phyloP scores from a whole-genome alignment of 2,797 vertebrate species.

The Dallia pectoralis region DNA sequence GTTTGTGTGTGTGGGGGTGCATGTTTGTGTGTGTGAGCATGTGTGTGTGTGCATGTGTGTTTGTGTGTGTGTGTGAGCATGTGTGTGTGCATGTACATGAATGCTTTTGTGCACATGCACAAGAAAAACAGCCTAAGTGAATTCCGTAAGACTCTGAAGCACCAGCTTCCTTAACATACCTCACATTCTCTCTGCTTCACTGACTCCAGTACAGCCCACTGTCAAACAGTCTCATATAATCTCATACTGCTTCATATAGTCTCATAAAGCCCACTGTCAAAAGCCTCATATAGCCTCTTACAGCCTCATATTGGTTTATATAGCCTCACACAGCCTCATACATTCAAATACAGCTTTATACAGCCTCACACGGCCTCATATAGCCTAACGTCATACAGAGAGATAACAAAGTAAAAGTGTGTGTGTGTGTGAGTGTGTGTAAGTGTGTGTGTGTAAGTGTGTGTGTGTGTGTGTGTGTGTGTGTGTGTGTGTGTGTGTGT shows the following conservation, averaged over 20 bases:
- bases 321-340: too few relatives aligned
- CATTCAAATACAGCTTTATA: too few relatives aligned
- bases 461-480: not conserved
- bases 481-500: not conserved
- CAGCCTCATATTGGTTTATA: too few relatives aligned
- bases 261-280: too few relatives aligned
- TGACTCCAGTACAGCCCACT: constrained; percentile 63
- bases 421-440: not conserved
- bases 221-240: too few relatives aligned
- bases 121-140: not conserved
- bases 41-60: constrained; percentile 2
- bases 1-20: constrained; percentile 29
- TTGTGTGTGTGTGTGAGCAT: constrained; percentile 1
- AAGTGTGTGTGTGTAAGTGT: not conserved
- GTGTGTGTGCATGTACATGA: not conserved
- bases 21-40: constrained; percentile 18
- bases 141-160: constrained; percentile 40
- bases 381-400: constrained; percentile 21
- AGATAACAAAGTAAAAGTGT: constrained; percentile 62
- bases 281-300: too few relatives aligned
- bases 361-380: too few relatives aligned
- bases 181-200: constrained; percentile 73
- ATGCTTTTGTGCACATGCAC: not conserved
- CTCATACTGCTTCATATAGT: too few relatives aligned
- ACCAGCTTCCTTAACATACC: constrained; percentile 68